Conservation (phyloP, 2,888 invertebrate species). For the Thumatha senex region DNA sequence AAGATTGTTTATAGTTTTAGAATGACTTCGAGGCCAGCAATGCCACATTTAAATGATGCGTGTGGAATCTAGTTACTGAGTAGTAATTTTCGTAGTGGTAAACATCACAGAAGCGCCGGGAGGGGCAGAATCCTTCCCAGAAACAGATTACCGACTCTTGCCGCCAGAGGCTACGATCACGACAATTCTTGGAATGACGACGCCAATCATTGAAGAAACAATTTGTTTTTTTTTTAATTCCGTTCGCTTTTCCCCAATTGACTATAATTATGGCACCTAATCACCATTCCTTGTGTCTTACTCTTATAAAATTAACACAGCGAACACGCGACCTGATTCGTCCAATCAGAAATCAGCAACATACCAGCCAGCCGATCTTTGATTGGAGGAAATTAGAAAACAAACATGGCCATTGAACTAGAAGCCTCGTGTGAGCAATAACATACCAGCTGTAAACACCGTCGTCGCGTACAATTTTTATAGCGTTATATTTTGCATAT, state of each 20-base stretch:
- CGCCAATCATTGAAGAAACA: slow-evolving; percentile 25
- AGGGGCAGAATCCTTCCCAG: slow-evolving; percentile 28
- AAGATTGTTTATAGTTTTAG: too few species aligned
- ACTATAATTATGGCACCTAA: slow-evolving; percentile 17
- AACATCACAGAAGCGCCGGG: slow-evolving; percentile 15
- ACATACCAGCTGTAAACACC: slow-evolving; percentile 12
- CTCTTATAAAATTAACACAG: too few species aligned
- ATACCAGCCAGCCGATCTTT: slow-evolving; percentile 14
- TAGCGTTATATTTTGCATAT: slow-evolving; percentile 31
- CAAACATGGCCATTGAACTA: slow-evolving; percentile 28
- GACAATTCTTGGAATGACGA: slow-evolving; percentile 32
- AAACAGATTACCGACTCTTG: slow-evolving; percentile 34
- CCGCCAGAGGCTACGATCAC: slow-evolving; percentile 27
- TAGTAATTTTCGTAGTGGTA: not conserved
- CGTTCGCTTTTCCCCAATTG: not conserved
- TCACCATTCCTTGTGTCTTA: too few species aligned
- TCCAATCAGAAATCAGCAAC: slow-evolving; percentile 26
- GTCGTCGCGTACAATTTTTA: slow-evolving; percentile 23
- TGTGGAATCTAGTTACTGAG: too few species aligned
- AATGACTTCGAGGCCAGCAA: too few species aligned
- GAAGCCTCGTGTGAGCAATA: slow-evolving; percentile 12
- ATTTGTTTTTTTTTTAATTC: slow-evolving; percentile 8
- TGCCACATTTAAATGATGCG: too few species aligned
- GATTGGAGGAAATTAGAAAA: slow-evolving; percentile 27
- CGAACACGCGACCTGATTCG: slow-evolving; percentile 22